Evolutionary conservation across 2,113 vertebrate species (phyloP), one percentile per base, ranked within the genome.

Genomic region (Lepidiolamprologus cunningtoni): DNA sequence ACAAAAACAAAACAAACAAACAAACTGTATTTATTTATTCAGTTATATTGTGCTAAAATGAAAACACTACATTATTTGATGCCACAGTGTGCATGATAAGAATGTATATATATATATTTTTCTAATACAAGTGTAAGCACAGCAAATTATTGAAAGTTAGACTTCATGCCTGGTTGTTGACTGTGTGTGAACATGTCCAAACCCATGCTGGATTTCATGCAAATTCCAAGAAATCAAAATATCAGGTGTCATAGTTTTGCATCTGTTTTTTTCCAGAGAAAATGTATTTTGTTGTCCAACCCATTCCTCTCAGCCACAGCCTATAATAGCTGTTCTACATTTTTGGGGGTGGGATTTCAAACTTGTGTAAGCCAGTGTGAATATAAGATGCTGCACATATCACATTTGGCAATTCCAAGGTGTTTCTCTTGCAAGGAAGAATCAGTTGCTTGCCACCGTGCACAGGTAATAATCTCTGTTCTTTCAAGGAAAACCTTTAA

Each of bases 401-500:
- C 82, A 80, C 14, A 16, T n/a, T n/a, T 17, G 16, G 4, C 31
- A 50, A 23, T 9, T 85, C 35, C 55, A 45, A 68, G 79, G 23
- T 19, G 4, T 2, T 66, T 40, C 21, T 71, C 76, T 6, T 86
- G 5, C 21, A 10, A 58, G 33, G 40, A 80, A 53, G 47, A 11
- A 80, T 78, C 52, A 35, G 61, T 79, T 78, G 79, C 1, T 85
- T 83, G 23, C 7, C 3, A 9, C 31, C 14, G 11, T 37, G 73
- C 47, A 4, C 55, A 86, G 86, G 86, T 90, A 80, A 57, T 3
- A 9, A 11, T 80, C 47, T 12, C 50, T 33, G 10, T 40, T 61
- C 2, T 33, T 14, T 81, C 19, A 12, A 66, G 0, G n/a, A 2
- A 66, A 37, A 3, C 17, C 0, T n/a, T n/a, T 0, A 10, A 4